Evolutionary conservation across 2,797 vertebrate species (phyloP).

Genomic region (Epinephelus awoara): DNA sequence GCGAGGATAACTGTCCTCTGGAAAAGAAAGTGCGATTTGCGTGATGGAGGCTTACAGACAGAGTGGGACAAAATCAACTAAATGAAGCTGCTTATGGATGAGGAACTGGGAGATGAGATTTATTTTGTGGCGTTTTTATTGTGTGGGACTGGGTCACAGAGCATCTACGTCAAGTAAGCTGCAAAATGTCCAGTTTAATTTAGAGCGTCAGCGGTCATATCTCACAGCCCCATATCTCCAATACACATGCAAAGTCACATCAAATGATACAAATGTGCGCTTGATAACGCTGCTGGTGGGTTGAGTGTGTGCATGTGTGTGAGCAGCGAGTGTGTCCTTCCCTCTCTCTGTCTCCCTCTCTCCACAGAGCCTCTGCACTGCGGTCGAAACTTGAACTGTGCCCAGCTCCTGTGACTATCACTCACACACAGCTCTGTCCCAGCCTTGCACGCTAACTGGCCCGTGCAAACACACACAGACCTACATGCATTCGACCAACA

Average conservation of each 20-base stretch:
- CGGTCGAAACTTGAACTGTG: conserved; percentile 78
- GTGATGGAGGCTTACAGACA: neutral
- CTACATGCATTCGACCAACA: neutral
- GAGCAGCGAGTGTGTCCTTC: neutral
- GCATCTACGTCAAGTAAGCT: neutral
- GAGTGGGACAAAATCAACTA: neutral
- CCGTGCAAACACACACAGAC: conserved; percentile 6
- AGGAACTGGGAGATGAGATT: conserved; percentile 1
- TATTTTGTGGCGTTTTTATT: neutral
- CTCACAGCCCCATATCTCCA: neutral
- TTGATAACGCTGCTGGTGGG: conserved; percentile 22
- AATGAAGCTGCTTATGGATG: neutral
- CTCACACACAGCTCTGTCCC: conserved; percentile 28
- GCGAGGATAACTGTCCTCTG: neutral
- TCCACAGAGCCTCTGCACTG: conserved; percentile 73
- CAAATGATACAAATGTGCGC: conserved; percentile 5
- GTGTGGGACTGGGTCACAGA: neutral
- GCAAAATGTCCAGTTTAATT: neutral
- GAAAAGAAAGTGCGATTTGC: conserved; percentile 11
- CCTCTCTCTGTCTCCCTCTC: conserved; percentile 8
- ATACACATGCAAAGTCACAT: conserved; percentile 19
- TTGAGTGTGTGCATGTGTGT: neutral
- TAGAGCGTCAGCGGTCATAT: neutral
- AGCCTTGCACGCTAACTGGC: neutral
- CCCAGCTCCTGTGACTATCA: conserved; percentile 56